Evolutionary conservation across 1,140 invertebrate species (phyloP).

Genomic region (Drosophila kepulauana): DNA sequence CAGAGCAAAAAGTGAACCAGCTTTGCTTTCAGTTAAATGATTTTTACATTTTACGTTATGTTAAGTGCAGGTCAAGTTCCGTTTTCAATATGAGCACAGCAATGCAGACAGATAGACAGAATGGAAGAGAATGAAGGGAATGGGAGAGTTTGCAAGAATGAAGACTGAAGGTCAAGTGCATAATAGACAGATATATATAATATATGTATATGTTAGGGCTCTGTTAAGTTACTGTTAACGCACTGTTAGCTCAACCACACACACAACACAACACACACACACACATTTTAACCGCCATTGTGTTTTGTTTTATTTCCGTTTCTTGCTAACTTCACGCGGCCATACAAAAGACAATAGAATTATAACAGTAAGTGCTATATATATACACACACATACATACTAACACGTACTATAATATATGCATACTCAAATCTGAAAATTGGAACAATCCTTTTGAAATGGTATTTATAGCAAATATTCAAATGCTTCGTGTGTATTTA

Average conservation of each 20-base stretch:
- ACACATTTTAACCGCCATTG: not conserved
- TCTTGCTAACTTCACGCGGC: slow-evolving; percentile 49
- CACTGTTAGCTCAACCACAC: slow-evolving; percentile 50
- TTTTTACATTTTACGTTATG: slow-evolving; percentile 62
- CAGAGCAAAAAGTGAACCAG: slow-evolving; percentile 38
- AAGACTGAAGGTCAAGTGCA: slow-evolving; percentile 80
- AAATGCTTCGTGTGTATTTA: slow-evolving; percentile 35
- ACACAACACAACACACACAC: slow-evolving; percentile 1
- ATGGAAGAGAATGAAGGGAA: slow-evolving; percentile 7
- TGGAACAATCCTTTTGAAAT: not conserved
- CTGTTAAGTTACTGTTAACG: slow-evolving; percentile 51
- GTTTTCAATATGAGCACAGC: slow-evolving; percentile 43
- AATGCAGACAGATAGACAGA: slow-evolving; percentile 7
- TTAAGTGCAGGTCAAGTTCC: slow-evolving; percentile 64
- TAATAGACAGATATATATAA: slow-evolving; percentile 39
- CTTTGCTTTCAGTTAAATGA: slow-evolving; percentile 53
- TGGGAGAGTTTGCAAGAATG: slow-evolving; percentile 59
- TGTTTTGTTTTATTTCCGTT: slow-evolving; percentile 37
- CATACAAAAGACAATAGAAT: slow-evolving; percentile 77
- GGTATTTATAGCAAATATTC: slow-evolving; percentile 22
- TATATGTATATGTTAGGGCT: slow-evolving; percentile 34
- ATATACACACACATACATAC: slow-evolving; percentile 6
- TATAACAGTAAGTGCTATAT: slow-evolving; percentile 46
- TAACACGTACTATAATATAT: slow-evolving; percentile 1
- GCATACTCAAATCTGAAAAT: not conserved